Evolutionary conservation across 1,140 invertebrate species (phyloP).

Genomic region (Heliconius nattereri): DNA sequence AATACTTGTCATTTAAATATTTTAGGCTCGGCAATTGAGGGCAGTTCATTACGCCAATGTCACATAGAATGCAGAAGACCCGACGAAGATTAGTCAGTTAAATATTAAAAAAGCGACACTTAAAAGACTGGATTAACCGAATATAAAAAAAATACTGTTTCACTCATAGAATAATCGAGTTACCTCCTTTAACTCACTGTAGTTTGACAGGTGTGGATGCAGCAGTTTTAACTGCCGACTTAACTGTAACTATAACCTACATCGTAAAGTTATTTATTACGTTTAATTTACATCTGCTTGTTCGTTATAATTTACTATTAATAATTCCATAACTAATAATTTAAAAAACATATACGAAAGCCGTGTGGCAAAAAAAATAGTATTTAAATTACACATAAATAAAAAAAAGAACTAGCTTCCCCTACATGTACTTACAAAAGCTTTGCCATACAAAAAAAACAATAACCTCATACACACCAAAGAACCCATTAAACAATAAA

Average conservation of each 20-base stretch:
- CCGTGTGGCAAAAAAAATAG: not conserved
- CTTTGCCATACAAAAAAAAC: constrained; percentile 6
- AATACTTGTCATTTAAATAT: no score
- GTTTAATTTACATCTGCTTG: constrained; percentile 1
- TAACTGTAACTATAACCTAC: constrained; percentile 21
- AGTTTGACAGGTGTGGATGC: constrained; percentile 24
- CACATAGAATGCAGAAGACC: no score
- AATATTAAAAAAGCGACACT: not conserved
- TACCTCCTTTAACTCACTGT: not conserved
- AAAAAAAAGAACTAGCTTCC: not conserved
- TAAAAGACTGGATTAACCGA: not conserved
- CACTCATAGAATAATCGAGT: not conserved
- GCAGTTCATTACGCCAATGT: no score
- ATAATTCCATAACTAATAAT: not conserved
- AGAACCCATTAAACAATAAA: constrained; percentile 24
- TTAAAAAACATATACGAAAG: not conserved
- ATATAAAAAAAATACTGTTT: not conserved
- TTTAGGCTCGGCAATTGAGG: no score
- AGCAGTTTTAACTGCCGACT: constrained; percentile 18
- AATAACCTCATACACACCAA: constrained; percentile 25
- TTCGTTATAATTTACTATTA: constrained; percentile 3
- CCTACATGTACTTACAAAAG: constrained; percentile 3
- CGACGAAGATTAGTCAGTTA: not conserved
- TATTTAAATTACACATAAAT: not conserved
- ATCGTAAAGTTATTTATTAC: constrained; percentile 3